Base-by-base conservation (phyloP, 2,797 vertebrate species). In the Malurus splendens region DNA sequence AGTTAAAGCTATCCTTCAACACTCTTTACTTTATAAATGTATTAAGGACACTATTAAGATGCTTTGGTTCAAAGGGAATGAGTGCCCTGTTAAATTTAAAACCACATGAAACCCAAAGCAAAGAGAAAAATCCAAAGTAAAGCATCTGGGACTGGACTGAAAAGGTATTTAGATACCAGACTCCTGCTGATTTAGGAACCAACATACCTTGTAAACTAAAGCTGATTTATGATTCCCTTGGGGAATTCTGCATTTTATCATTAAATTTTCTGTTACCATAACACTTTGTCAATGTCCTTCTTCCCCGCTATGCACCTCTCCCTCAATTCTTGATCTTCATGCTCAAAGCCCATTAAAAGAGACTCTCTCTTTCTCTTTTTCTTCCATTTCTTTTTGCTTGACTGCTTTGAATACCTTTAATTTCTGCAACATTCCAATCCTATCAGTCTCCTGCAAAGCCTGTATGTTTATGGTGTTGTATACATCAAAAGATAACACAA, bases 121-220 rank as follows among this genome's bases (percentile, higher is more conserved):
- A 84, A 68, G 38, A 10, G 3, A 54, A 62, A 70, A 91, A 75
- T 77, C 84, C 54, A 17, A 45, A 71, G 65, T 23, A 77, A 93
- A 85, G 90, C 82, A 80, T 84, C 68, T 88, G 57, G 50, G 82
- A 76, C 76, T 55, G 82, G 55, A 78, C 59, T 92, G 85, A 70
- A 81, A 66, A 89, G 73, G 52, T 87, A 24, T 78, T 92, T 86
- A 94, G 90, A 85, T 87, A 92, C 81, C 71, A 84, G 78, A 66
- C 85, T 93, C 86, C 90, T 84, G 91, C 77, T 93, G 87, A 82
- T 84, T 84, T 91, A 92, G 83, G 80, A 89, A 91, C 91, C 74
- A 73, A 79, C 77, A 84, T 90, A 82, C 60, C 68, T 77, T 38
- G 56, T 28, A 73, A 84, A 78, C 62, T 90, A 66, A 89, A 80